These are phyloP conservation scores for Drosophila testacea DNA, from an alignment of 2,888 invertebrate genomes.

Conservation along the genomic window DNA sequence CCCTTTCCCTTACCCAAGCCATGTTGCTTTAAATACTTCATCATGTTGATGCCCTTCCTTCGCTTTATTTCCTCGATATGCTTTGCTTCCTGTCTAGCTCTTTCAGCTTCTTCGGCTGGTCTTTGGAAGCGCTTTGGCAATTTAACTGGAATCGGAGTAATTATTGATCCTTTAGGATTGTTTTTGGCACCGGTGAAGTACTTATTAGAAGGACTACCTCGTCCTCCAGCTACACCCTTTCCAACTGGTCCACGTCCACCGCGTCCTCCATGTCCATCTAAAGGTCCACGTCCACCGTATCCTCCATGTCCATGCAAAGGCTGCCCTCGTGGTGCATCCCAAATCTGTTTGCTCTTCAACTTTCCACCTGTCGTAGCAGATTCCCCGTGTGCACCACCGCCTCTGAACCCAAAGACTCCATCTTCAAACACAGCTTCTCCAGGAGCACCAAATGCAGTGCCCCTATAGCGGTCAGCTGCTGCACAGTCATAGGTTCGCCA, in stretches of 20 bases:
- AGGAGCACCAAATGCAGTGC: conserved; percentile 59
- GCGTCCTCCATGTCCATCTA: neutral
- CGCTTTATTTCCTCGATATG: neutral
- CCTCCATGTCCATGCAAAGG: neutral
- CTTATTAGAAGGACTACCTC: conserved; percentile 12
- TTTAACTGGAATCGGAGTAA: conserved; percentile 31
- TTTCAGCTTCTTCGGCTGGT: conserved; percentile 7
- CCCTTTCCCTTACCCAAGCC: neutral
- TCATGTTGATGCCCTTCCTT: conserved; percentile 5
- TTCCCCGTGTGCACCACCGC: conserved; percentile 60
- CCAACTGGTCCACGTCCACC: neutral
- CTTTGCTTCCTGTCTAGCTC: conserved; percentile 27
- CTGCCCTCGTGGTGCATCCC: conserved; percentile 29
- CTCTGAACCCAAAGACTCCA: conserved; percentile 57
- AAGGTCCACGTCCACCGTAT: no score
- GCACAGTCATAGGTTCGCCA: conserved; percentile 78
- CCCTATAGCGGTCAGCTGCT: conserved; percentile 66
- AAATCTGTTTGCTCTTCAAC: conserved; percentile 2
- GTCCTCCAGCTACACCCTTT: conserved; percentile 1
- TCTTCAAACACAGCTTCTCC: conserved; percentile 64
- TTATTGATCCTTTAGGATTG: neutral
- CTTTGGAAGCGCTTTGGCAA: conserved; percentile 37
- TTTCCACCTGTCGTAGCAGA: conserved; percentile 35
- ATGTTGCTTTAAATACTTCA: conserved; percentile 7
- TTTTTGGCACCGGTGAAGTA: conserved; percentile 30